Conservation (phyloP, 1,140 invertebrate species). For the Heterodera carotae region DNA sequence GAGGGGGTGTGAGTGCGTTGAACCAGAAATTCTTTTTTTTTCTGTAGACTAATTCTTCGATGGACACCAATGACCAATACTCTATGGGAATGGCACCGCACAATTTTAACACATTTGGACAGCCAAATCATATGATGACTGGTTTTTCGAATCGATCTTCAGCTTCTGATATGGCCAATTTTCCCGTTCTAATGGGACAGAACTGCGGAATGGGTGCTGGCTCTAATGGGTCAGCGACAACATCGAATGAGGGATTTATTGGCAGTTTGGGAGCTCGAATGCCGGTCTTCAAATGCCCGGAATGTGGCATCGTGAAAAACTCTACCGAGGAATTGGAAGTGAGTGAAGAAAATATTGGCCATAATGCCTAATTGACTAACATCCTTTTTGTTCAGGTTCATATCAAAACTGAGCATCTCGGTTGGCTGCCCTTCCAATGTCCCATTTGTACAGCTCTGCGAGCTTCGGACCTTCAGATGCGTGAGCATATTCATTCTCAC, state of each 20-base stretch:
- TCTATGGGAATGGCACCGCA: background rate
- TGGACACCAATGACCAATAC: background rate
- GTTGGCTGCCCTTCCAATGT: constrained; percentile 63
- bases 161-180: background rate
- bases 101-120: background rate
- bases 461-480: constrained; percentile 60
- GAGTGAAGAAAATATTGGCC: background rate
- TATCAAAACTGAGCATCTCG: constrained; percentile 63
- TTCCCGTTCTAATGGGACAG: background rate
- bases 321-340: constrained; percentile 50
- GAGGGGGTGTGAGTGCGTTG: no score
- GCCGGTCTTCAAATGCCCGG: constrained; percentile 52
- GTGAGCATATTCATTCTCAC: constrained; percentile 61
- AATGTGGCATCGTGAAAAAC: constrained; percentile 46
- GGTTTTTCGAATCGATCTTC: background rate
- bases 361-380: background rate
- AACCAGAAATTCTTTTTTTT: background rate
- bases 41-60: background rate
- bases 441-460: constrained; percentile 51
- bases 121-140: background rate
- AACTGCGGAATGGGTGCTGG: no score
- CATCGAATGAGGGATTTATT: background rate
- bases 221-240: background rate
- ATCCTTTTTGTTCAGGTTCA: constrained; percentile 34
- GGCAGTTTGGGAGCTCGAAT: constrained; percentile 12